Evolutionary conservation across 64 coral and sea anemone species (phyloP).

Genomic region (Platygyra sinensis): DNA sequence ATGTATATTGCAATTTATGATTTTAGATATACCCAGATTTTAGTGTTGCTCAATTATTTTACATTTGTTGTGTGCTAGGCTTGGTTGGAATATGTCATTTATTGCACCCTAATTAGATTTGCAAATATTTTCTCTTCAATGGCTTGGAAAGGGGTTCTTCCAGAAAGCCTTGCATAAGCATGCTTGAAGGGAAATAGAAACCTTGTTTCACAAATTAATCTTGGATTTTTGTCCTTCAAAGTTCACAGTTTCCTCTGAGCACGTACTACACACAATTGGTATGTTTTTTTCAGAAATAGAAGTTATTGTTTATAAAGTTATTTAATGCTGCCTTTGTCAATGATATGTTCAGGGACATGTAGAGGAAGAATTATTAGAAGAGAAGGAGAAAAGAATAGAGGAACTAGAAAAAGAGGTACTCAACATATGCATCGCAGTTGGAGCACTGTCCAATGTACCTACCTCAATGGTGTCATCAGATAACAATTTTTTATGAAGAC

Average conservation of each 20-base stretch:
- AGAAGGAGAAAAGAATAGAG: conserved; percentile 70
- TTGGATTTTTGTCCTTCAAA: too few relatives aligned
- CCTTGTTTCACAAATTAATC: too few relatives aligned
- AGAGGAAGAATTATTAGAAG: conserved; percentile 69
- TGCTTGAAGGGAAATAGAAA: too few relatives aligned
- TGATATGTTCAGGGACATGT: conserved; percentile 15
- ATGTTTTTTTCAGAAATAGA: not conserved
- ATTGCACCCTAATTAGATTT: too few relatives aligned
- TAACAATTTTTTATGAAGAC: not conserved
- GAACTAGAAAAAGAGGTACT: conserved; percentile 67
- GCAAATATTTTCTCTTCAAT: too few relatives aligned
- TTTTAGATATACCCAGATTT: too few relatives aligned
- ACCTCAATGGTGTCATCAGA: not conserved
- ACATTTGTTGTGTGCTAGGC: too few relatives aligned
- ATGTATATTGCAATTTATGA: too few relatives aligned
- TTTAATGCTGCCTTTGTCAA: not conserved
- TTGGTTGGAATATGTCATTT: too few relatives aligned
- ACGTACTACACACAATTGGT: not conserved
- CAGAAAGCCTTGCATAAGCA: too few relatives aligned
- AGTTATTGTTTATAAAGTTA: not conserved
- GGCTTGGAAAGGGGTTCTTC: too few relatives aligned
- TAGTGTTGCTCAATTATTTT: too few relatives aligned
- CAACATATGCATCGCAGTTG: not conserved
- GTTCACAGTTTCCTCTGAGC: not conserved
- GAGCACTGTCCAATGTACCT: not conserved